Evolutionary conservation across 2,113 vertebrate genomes (phyloP).

Genomic region (Copsychus sechellarum): DNA sequence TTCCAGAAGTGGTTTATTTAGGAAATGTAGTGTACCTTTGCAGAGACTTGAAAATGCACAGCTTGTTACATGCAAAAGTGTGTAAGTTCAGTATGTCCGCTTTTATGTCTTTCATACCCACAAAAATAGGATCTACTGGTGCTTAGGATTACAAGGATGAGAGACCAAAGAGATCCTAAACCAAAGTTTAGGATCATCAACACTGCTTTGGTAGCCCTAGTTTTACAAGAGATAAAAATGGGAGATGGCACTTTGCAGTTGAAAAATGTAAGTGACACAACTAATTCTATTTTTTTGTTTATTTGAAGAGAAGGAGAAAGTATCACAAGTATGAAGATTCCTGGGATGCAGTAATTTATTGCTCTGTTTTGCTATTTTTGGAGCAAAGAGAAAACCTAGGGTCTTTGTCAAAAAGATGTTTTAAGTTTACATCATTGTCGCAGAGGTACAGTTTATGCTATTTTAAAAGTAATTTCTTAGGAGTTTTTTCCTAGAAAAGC

Average conservation of each 20-base stretch:
- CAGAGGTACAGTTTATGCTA: neutral
- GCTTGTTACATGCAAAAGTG: neutral
- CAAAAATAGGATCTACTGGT: neutral
- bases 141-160: neutral
- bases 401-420: neutral
- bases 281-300: neutral
- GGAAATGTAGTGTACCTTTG: neutral
- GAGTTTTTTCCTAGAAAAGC: neutral
- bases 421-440: neutral
- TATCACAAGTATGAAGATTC: neutral
- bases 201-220: neutral
- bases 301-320: neutral
- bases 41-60: neutral
- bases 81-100: fast-evolving
- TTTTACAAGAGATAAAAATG: neutral
- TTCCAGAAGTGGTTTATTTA: neutral
- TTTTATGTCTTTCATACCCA: neutral
- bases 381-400: neutral
- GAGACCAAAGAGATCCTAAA: neutral
- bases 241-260: neutral
- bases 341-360: neutral
- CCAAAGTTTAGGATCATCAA: neutral
- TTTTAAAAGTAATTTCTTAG: neutral
- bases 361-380: neutral
- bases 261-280: neutral